Conservation (phyloP, 2,797 vertebrate species). For the Ptychobarbus kaznakovi region DNA sequence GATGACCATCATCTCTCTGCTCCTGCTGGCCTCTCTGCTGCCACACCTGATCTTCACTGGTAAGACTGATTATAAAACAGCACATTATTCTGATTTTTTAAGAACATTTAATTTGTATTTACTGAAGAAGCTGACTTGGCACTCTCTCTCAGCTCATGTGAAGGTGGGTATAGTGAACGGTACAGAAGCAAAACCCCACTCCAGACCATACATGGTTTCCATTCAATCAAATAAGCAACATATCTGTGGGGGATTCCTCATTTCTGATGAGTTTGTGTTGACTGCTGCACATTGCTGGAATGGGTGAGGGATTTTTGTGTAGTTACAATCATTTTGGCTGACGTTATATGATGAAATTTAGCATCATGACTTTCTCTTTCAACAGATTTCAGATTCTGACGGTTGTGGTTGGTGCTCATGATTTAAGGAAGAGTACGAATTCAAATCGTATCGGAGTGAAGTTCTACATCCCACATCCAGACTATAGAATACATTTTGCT, state of each 20-base stretch:
- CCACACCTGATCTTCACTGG: slow-evolving; percentile 35
- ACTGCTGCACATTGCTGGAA: slow-evolving; percentile 67
- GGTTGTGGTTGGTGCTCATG: slow-evolving; percentile 2
- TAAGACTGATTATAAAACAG: slow-evolving; percentile 28
- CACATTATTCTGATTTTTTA: neutral
- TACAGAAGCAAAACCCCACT: slow-evolving; percentile 6
- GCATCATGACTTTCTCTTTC: neutral
- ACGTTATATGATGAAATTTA: neutral
- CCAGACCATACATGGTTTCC: slow-evolving; percentile 70
- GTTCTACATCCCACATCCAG: neutral
- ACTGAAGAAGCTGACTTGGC: neutral
- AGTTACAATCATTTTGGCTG: neutral
- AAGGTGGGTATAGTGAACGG: slow-evolving; percentile 54
- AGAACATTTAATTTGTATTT: neutral
- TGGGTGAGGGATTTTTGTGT: slow-evolving; percentile 28
- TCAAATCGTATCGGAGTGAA: neutral
- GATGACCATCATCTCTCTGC: slow-evolving; percentile 44
- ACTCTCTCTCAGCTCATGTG: slow-evolving; percentile 34
- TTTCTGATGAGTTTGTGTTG: slow-evolving; percentile 67
- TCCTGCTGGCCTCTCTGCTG: slow-evolving; percentile 53
- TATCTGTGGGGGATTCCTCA: slow-evolving; percentile 71
- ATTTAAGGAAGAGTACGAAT: neutral
- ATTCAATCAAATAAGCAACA: slow-evolving; percentile 53
- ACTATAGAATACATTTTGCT: rapidly evolving
- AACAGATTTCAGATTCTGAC: neutral